Conservation (phyloP, 2,797 vertebrate genomes). For the Enteromius viviparus region DNA sequence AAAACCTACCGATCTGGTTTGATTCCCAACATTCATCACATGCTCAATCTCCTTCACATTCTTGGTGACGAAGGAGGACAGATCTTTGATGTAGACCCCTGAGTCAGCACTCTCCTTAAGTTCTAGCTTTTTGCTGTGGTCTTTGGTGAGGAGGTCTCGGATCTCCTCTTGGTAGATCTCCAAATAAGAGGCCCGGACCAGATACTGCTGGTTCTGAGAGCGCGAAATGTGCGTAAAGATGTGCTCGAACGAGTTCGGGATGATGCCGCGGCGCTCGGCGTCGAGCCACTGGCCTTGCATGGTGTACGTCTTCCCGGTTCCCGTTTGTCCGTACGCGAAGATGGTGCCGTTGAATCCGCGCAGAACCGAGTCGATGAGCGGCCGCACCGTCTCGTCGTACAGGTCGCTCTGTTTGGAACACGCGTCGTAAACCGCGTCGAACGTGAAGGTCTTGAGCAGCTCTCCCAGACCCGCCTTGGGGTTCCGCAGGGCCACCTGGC, state of each 20-base stretch:
- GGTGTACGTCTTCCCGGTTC: slow-evolving; percentile 96
- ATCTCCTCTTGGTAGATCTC: slow-evolving; percentile 98
- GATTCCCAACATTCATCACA: slow-evolving; percentile 94
- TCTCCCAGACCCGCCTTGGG: slow-evolving; percentile 84
- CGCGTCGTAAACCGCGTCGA: slow-evolving; percentile 91
- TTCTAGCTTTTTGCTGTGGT: slow-evolving; percentile 85
- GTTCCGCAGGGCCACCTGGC: slow-evolving; percentile 92
- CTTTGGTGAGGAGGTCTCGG: slow-evolving; percentile 87
- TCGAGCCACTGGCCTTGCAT: slow-evolving; percentile 94
- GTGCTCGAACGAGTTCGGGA: slow-evolving; percentile 93
- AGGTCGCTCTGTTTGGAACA: slow-evolving; percentile 89
- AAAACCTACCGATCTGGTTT: slow-evolving; percentile 86
- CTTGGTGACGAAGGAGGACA: slow-evolving; percentile 95
- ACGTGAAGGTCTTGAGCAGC: slow-evolving; percentile 92
- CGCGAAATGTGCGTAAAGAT: slow-evolving; percentile 97
- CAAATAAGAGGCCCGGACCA: slow-evolving; percentile 94
- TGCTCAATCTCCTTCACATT: slow-evolving; percentile 97
- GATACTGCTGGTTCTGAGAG: slow-evolving; percentile 93
- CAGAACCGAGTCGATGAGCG: slow-evolving; percentile 90
- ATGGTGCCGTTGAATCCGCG: slow-evolving; percentile 94
- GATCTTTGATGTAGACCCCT: slow-evolving; percentile 92
- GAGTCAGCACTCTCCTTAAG: slow-evolving; percentile 92
- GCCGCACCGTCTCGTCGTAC: slow-evolving; percentile 92
- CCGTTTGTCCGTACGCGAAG: slow-evolving; percentile 94
- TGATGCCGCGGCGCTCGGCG: slow-evolving; percentile 88